These are phyloP conservation scores for Lithodes maja DNA, from an alignment of 2,888 invertebrate species.

Conservation along the genomic window DNA sequence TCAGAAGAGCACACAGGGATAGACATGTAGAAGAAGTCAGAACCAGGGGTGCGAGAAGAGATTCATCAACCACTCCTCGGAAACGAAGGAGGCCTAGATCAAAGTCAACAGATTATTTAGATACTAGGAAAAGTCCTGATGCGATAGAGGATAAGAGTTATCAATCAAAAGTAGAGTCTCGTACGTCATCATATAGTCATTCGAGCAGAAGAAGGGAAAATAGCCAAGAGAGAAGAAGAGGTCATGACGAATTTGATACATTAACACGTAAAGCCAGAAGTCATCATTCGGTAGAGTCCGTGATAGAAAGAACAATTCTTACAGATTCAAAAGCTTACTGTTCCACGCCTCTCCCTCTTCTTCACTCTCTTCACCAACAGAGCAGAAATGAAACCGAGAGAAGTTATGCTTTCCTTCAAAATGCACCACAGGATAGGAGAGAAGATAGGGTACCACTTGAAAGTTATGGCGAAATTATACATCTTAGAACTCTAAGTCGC, in stretches of 20 bases:
- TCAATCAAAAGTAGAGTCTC: neutral
- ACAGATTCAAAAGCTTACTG: slow-evolving; percentile 34
- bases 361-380: slow-evolving; percentile 55
- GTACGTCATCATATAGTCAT: neutral
- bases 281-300: slow-evolving; percentile 20
- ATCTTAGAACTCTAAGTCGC: slow-evolving; percentile 6
- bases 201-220: slow-evolving; percentile 21
- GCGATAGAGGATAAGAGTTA: slow-evolving; percentile 18
- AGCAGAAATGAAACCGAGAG: slow-evolving; percentile 30
- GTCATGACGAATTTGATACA: slow-evolving; percentile 2
- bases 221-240: slow-evolving; percentile 37
- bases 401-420: slow-evolving; percentile 20
- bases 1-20: slow-evolving; percentile 30
- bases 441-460: slow-evolving; percentile 36
- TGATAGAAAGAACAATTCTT: slow-evolving; percentile 26
- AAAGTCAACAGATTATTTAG: slow-evolving; percentile 35
- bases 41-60: slow-evolving; percentile 15
- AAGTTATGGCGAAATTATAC: slow-evolving; percentile 32
- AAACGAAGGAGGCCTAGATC: slow-evolving; percentile 37
- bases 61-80: slow-evolving; percentile 35
- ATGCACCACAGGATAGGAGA: slow-evolving; percentile 34
- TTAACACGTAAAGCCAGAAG: slow-evolving; percentile 22
- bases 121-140: slow-evolving; percentile 27
- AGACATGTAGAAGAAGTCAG: slow-evolving; percentile 21
- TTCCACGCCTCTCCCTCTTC: slow-evolving; percentile 47